phyloP scores from a whole-genome alignment of 1,140 invertebrate species.

The Saccostrea cuccullata region DNA sequence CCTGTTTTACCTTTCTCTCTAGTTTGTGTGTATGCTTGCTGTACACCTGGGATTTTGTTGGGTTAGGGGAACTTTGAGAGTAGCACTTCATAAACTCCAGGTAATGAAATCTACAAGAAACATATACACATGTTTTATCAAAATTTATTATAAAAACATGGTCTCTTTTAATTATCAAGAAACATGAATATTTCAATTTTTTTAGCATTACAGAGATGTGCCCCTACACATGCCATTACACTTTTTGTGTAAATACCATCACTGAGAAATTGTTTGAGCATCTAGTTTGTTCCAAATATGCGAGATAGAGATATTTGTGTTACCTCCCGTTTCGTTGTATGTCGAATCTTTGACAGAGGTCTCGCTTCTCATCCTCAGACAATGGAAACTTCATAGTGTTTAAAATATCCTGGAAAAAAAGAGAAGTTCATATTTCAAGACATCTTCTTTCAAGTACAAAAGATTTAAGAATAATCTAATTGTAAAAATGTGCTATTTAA shows the following conservation, averaged over 20 bases:
- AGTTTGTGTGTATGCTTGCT: conserved; percentile 59
- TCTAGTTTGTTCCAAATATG: too few species aligned
- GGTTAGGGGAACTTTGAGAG: conserved; percentile 31
- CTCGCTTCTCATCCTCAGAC: conserved; percentile 56
- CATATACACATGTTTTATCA: too few species aligned
- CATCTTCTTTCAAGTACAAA: not conserved
- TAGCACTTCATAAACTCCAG: conserved; percentile 65
- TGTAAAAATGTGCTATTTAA: too few species aligned
- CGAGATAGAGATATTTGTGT: not conserved
- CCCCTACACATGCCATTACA: too few species aligned
- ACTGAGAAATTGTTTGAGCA: too few species aligned
- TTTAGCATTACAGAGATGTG: too few species aligned
- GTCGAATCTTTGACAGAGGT: conserved; percentile 63
- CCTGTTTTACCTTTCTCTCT: conserved; percentile 57
- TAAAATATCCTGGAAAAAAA: conserved; percentile 57
- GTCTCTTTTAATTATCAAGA: too few species aligned
- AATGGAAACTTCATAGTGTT: conserved; percentile 58
- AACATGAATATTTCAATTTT: too few species aligned
- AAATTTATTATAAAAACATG: too few species aligned
- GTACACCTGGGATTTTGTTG: conserved; percentile 50
- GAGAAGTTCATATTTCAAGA: not conserved
- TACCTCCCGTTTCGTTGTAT: conserved; percentile 63
- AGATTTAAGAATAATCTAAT: not conserved
- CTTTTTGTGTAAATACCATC: too few species aligned
- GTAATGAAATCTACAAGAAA: conserved; percentile 64